Evolutionary conservation across 1,140 invertebrate species (phyloP).

Genomic region (Cydia fagiglandana): DNA sequence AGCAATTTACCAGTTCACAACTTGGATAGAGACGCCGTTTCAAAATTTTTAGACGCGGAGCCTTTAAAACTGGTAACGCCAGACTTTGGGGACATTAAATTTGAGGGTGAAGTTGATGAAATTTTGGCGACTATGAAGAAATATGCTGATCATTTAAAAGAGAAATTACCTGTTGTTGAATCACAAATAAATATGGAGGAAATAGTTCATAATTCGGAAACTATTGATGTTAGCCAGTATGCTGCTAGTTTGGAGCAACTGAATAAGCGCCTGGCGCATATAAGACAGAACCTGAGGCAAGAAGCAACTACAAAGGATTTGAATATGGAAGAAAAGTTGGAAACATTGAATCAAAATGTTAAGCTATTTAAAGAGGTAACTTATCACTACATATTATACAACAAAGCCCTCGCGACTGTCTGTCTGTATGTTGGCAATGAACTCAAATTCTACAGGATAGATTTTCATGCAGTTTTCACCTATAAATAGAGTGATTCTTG

Average conservation of each 20-base stretch:
- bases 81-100: conserved; percentile 52
- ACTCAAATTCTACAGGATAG: too few species aligned
- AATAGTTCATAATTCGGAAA: conserved; percentile 38
- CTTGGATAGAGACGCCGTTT: conserved; percentile 42
- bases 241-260: conserved; percentile 61
- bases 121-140: conserved; percentile 58
- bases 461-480: too few species aligned
- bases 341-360: conserved; percentile 59
- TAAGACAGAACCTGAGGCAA: conserved; percentile 52
- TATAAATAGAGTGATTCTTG: too few species aligned
- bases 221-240: conserved; percentile 57
- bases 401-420: too few species aligned
- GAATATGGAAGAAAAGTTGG: conserved; percentile 62
- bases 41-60: conserved; percentile 51
- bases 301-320: conserved; percentile 46
- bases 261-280: conserved; percentile 54
- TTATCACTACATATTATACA: too few species aligned
- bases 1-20: neutral
- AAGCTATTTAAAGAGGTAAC: conserved; percentile 65
- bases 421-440: too few species aligned
- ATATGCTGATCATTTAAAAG: conserved; percentile 59
- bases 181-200: conserved; percentile 3
- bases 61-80: conserved; percentile 55
- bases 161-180: conserved; percentile 41
- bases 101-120: conserved; percentile 57